Percentiles rank a stretch among this genome's conserved stretches.
phyloP scores from a whole-genome alignment of 2,888 invertebrate genomes.

The Rapana venosa region DNA sequence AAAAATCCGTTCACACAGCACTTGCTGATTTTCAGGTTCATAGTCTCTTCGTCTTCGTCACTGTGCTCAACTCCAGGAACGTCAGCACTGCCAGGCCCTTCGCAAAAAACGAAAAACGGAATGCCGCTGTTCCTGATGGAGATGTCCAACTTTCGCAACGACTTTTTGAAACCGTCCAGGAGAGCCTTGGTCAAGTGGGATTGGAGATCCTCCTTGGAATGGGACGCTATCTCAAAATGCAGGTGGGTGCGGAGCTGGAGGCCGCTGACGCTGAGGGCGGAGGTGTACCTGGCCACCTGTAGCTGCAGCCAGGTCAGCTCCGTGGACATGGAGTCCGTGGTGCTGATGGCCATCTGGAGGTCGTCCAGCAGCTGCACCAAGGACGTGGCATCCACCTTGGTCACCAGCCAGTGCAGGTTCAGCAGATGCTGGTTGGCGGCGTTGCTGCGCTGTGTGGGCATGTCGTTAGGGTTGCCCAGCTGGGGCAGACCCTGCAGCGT shows the following conservation, averaged over 20 bases:
- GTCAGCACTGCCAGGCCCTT: neutral
- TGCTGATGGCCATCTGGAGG: slow-evolving; percentile 45
- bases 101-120: neutral
- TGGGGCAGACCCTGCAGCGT: slow-evolving; percentile 36
- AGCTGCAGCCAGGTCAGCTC: slow-evolving; percentile 27
- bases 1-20: slow-evolving; percentile 25
- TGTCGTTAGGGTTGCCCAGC: neutral
- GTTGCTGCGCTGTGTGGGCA: slow-evolving; percentile 18
- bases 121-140: slow-evolving; percentile 2
- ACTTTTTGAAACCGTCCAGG: neutral
- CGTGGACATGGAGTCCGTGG: slow-evolving; percentile 25
- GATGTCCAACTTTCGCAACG: neutral
- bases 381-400: slow-evolving; percentile 43
- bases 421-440: slow-evolving; percentile 38
- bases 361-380: slow-evolving; percentile 47
- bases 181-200: neutral
- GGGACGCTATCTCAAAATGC: neutral
- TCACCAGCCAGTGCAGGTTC: slow-evolving; percentile 47
- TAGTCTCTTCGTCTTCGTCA: neutral
- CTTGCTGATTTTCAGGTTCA: slow-evolving; percentile 1
- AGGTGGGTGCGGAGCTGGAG: slow-evolving; percentile 21
- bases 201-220: neutral
- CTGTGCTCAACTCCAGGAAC: neutral
- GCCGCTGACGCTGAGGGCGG: slow-evolving; percentile 30
- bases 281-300: neutral